Evolutionary conservation across 2,113 vertebrate species (phyloP).

Genomic region (Lycaon pictus): DNA sequence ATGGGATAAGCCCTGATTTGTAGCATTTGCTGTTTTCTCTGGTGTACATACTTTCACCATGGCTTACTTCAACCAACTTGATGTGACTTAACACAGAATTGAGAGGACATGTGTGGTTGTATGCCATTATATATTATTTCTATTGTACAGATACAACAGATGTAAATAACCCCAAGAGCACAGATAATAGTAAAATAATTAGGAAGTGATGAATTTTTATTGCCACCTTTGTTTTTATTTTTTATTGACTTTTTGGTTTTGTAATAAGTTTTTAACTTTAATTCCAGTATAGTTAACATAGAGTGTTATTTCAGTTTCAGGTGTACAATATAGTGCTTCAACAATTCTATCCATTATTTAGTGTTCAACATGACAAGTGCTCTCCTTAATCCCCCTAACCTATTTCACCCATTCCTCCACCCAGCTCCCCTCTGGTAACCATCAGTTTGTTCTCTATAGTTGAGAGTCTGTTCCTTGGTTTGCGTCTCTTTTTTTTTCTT

Average conservation of each 20-base stretch:
- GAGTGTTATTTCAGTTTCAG: not conserved
- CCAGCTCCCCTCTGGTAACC: not conserved
- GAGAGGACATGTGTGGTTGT: not conserved
- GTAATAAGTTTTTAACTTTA: not conserved
- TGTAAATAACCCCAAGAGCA: not conserved
- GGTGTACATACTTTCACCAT: not conserved
- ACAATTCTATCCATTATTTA: not conserved
- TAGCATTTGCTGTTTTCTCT: not conserved
- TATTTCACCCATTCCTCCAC: not conserved
- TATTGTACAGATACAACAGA: not conserved
- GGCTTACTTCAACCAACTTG: not conserved
- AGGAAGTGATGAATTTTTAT: not conserved
- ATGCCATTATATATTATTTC: not conserved
- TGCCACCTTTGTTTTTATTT: not conserved
- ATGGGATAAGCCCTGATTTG: not conserved
- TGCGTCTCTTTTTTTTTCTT: not conserved
- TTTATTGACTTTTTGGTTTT: not conserved
- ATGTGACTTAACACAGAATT: constrained; percentile 13
- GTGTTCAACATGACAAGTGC: not conserved
- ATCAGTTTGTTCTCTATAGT: not conserved
- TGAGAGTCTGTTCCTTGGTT: not conserved
- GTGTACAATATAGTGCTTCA: not conserved
- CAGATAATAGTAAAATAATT: constrained; percentile 20
- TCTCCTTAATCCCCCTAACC: not conserved
- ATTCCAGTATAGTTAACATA: not conserved